Base-by-base conservation (phyloP, 2,888 invertebrate species). In the Steromphala cineraria region DNA sequence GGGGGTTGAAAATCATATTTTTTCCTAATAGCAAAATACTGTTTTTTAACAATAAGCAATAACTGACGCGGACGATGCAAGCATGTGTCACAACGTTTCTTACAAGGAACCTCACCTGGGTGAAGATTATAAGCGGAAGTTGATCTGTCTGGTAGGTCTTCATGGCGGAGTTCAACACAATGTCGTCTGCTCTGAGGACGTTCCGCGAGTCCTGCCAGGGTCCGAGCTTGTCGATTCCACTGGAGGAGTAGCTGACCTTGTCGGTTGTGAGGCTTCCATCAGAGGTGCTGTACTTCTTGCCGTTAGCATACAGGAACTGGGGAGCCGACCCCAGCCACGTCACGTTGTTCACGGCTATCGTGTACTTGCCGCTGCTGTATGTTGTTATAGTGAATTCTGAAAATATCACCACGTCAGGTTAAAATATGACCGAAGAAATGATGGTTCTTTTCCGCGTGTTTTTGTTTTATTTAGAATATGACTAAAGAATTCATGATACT, bases 281-380 rank as follows among this genome's bases (percentile, higher is more conserved):
- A 13, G 80, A 82, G 21, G 78, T 62, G 0, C 81, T 78, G 78
- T 79, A 87, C 21, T 67, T 83, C 24, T 79, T 62, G 10, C 83
- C 85, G 53, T 83, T 80, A 0, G 67, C 84, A 55, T 82, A 84
- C 81, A 87, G 83, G 67, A 85, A 87, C 15, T 81, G 78, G 3
- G 83, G 82, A 1, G 81, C 85, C 46, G 75, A 84, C 17, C 55
- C 74, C 1, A 87, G 79, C 87, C 86, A 86, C 10, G 79, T 55
- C 15, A 71, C 31, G 21, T 53, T 71, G 36, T 55, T 55, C 8
- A 40, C 24, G 15, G 52, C 53, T 36, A 79, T 67, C 21, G 53
- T 31, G 21, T 79, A 79, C 36, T 46, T 21, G 52, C 67, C 67
- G 67, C 67, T 46, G n/a, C n/a, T n/a, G 19, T 19, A 36, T 21